Percentiles rank a stretch among this genome's conserved stretches.
These are phyloP conservation scores for Cephus pulcher DNA, from an alignment of 2,888 invertebrate genomes.

Conservation along the genomic window DNA sequence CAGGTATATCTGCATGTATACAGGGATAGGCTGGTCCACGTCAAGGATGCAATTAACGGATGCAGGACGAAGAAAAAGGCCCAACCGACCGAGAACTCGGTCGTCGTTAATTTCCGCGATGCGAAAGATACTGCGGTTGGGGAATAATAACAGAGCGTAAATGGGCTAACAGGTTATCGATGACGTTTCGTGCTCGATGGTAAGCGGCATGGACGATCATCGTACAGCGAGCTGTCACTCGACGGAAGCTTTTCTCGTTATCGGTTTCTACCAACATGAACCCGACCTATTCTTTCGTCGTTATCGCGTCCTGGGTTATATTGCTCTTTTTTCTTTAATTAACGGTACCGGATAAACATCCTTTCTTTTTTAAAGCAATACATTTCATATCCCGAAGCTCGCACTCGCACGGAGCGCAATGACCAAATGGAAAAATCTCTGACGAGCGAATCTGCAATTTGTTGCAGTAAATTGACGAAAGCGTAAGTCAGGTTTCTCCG, in stretches of 20 bases:
- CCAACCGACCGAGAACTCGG: background rate
- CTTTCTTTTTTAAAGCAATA: too few relatives aligned
- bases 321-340: too few relatives aligned
- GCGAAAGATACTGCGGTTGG: background rate
- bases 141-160: conserved; percentile 2
- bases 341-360: too few relatives aligned
- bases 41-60: background rate
- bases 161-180: background rate
- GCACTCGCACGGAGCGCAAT: too few relatives aligned
- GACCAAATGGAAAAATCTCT: too few relatives aligned
- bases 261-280: background rate
- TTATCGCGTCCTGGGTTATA: background rate
- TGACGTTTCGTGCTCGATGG: background rate
- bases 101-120: background rate
- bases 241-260: background rate
- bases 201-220: background rate
- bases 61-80: background rate
- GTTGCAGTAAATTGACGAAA: background rate
- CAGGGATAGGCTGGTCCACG: background rate
- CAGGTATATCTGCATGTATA: too few relatives aligned
- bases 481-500: background rate
- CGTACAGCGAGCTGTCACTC: background rate
- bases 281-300: too few relatives aligned
- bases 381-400: too few relatives aligned
- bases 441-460: too few relatives aligned